Evolutionary conservation across 2,113 vertebrate genomes (phyloP).

Genomic region (Cyanocitta stelleri): DNA sequence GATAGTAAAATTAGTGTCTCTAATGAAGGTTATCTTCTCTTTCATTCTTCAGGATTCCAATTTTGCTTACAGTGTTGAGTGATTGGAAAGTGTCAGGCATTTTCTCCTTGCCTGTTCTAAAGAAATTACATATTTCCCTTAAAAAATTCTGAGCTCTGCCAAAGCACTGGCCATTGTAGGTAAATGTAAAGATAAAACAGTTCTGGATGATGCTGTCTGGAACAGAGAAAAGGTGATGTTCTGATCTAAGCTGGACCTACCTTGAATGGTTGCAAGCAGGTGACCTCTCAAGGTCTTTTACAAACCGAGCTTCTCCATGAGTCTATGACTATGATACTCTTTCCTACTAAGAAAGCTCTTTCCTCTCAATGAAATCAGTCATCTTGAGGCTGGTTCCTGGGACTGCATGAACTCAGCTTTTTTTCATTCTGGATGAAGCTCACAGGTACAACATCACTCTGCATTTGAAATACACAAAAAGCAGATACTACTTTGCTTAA

Average conservation of each 20-base stretch:
- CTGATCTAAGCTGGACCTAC: neutral
- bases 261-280: neutral
- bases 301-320: neutral
- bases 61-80: neutral
- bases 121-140: neutral
- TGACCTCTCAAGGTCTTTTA: neutral
- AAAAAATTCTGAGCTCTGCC: neutral
- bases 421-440: neutral
- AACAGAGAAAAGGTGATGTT: neutral
- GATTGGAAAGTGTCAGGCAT: neutral
- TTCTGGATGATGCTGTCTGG: neutral
- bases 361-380: neutral
- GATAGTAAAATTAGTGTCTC: neutral
- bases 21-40: neutral
- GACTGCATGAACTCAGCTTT: neutral
- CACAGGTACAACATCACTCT: neutral
- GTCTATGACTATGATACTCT: neutral
- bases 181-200: neutral
- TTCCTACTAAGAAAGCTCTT: neutral
- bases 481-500: neutral
- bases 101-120: neutral
- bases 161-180: neutral
- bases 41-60: neutral
- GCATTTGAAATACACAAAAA: neutral
- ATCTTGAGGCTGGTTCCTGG: neutral